A percentile compares a stretch with the other conserved stretches of the same genome.
Evolutionary conservation across 2,113 vertebrate genomes (phyloP).

Genomic region (Stictonetta naevosa): DNA sequence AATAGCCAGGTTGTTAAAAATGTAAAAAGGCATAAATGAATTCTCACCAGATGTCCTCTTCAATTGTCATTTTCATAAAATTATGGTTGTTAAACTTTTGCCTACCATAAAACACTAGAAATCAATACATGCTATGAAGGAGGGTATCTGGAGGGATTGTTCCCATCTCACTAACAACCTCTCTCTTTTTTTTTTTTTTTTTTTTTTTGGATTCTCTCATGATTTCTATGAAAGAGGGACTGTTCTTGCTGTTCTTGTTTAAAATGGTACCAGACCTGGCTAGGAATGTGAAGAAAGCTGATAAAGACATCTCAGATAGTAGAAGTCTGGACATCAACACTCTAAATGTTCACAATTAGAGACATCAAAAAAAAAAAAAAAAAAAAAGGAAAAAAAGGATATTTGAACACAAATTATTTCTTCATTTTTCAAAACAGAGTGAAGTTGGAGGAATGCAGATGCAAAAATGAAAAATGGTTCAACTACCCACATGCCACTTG

Average conservation of each 20-base stretch:
- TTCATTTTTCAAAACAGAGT: background rate
- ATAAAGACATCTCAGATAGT: background rate
- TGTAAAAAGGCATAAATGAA: constrained; percentile 76
- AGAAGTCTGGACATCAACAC: fast-evolving
- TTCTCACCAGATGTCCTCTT: constrained; percentile 75
- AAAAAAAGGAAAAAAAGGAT: background rate
- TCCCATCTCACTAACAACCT: background rate
- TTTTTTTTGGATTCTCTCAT: background rate
- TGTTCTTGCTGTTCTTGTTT: background rate
- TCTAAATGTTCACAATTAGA: background rate
- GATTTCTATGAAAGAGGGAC: background rate
- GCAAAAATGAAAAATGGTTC: background rate
- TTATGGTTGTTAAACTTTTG: constrained; percentile 45
- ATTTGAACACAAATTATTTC: background rate
- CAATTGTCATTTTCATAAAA: constrained; percentile 69
- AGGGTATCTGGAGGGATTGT: background rate
- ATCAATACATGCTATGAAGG: background rate
- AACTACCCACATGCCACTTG: background rate
- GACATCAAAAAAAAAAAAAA: background rate
- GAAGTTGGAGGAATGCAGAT: background rate
- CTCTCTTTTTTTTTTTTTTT: background rate
- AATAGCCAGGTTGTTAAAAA: constrained; percentile 81
- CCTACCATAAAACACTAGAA: background rate
- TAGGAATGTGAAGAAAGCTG: background rate
- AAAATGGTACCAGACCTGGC: background rate